phyloP scores from a whole-genome alignment of 2,113 vertebrate genomes.

The Bubalus kerabau region DNA sequence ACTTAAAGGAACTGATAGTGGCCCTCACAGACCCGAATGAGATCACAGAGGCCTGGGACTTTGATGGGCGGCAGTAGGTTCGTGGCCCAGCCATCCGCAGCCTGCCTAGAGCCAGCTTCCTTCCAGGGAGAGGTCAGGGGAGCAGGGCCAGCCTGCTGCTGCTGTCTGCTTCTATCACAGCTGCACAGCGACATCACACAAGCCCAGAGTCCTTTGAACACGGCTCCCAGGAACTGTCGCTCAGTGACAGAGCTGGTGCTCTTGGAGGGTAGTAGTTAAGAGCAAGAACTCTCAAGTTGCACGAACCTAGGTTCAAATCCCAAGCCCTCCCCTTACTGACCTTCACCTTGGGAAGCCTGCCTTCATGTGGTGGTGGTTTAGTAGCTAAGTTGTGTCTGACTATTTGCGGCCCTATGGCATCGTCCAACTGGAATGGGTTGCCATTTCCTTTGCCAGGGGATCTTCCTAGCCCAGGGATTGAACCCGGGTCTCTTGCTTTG shows the following conservation, averaged over 20 bases:
- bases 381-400: neutral
- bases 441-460: neutral
- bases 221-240: conserved; percentile 37
- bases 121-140: conserved; percentile 49
- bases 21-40: neutral
- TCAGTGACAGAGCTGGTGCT: neutral
- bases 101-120: neutral
- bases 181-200: conserved; percentile 52
- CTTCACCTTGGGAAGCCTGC: neutral
- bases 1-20: neutral
- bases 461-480: neutral
- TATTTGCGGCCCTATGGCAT: neutral
- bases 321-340: neutral
- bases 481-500: neutral
- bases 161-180: conserved; percentile 18
- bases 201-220: conserved; percentile 51
- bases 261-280: neutral
- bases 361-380: neutral
- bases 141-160: conserved; percentile 39
- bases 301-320: neutral
- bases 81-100: neutral
- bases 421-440: neutral
- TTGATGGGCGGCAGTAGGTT: neutral
- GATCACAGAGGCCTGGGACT: conserved; percentile 45
- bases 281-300: neutral